Evolutionary conservation across 2,113 vertebrate species (phyloP).

Genomic region (Zapornia atra): DNA sequence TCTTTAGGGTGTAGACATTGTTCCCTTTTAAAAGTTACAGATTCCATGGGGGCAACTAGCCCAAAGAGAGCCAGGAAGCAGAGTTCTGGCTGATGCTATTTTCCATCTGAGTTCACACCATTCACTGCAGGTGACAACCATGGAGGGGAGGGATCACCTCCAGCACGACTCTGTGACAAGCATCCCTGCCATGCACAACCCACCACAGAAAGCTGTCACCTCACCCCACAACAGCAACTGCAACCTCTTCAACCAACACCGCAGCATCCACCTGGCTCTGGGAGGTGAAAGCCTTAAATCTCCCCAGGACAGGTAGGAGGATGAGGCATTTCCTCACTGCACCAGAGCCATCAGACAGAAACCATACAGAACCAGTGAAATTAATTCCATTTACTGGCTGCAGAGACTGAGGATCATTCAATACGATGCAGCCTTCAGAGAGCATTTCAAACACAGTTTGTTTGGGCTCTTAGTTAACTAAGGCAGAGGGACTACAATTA

Average conservation of each 20-base stretch:
- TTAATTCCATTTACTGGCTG: not conserved
- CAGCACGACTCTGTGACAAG: fast-evolving
- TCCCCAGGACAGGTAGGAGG: not conserved
- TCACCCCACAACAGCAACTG: not conserved
- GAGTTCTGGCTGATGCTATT: not conserved
- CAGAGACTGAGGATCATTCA: not conserved
- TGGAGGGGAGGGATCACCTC: fast-evolving
- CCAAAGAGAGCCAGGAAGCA: no score
- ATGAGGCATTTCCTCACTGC: not conserved
- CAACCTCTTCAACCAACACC: not conserved
- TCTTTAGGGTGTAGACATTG: not conserved
- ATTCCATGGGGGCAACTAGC: not conserved
- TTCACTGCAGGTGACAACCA: not conserved
- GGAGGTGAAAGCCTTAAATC: not conserved
- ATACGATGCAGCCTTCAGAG: not conserved
- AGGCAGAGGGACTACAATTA: slow-evolving; percentile 5
- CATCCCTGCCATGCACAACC: fast-evolving
- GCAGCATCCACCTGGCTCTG: no score
- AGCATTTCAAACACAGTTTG: no score
- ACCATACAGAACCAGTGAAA: not conserved
- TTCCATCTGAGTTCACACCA: not conserved
- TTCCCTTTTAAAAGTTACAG: not conserved
- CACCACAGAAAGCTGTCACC: not conserved
- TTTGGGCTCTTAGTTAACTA: not conserved
- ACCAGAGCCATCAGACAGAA: not conserved